Percentiles rank a stretch among this genome's conserved stretches.
phyloP scores from a whole-genome alignment of 2,113 vertebrate genomes.

The Phalacrocorax brasilianus region DNA sequence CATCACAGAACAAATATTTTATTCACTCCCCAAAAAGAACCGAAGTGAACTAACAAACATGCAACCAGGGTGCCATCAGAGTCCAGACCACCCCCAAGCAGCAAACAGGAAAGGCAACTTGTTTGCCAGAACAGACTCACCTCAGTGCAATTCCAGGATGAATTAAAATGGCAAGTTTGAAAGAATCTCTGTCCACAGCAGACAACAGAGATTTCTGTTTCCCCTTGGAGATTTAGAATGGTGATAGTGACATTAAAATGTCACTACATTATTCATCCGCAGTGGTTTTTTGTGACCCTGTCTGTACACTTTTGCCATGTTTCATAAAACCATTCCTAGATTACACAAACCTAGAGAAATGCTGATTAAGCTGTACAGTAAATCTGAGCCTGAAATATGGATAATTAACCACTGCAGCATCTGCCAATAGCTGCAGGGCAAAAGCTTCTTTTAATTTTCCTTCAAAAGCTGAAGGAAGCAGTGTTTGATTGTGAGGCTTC shows the following conservation, averaged over 20 bases:
- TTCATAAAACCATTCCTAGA: slow-evolving; percentile 31
- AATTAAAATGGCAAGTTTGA: neutral
- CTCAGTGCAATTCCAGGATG: neutral
- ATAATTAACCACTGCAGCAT: slow-evolving; percentile 8
- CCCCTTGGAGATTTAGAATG: neutral
- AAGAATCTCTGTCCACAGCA: neutral
- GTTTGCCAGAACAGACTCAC: neutral
- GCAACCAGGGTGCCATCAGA: neutral
- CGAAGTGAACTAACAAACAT: neutral
- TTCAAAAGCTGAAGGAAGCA: slow-evolving; percentile 10
- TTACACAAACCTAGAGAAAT: slow-evolving; percentile 25
- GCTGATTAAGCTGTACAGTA: slow-evolving; percentile 1
- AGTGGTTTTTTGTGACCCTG: neutral
- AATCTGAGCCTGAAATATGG: slow-evolving; percentile 9
- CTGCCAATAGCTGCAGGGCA: slow-evolving; percentile 35
- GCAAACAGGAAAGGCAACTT: neutral
- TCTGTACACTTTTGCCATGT: neutral
- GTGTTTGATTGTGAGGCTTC: neutral
- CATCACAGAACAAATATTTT: neutral
- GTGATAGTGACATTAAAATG: neutral
- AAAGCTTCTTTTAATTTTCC: slow-evolving; percentile 12
- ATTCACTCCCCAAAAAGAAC: neutral
- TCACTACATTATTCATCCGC: neutral
- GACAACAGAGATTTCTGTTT: neutral
- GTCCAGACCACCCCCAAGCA: neutral